These are phyloP conservation scores for Coregonus suidteri DNA, from an alignment of 2,797 vertebrate species.

Conservation along the genomic window DNA sequence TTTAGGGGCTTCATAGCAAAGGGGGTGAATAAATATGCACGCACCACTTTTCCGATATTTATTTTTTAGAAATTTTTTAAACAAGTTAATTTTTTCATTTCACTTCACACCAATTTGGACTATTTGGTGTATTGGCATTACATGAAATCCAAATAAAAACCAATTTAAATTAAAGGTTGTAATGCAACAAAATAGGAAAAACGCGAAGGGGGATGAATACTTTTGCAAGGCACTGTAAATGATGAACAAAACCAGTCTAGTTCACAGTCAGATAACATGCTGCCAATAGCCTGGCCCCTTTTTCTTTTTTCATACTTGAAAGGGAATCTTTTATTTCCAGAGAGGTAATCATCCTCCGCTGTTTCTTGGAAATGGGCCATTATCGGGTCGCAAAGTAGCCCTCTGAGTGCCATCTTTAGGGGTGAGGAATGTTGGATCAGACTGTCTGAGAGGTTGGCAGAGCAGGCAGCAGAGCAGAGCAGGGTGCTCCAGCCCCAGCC, in stretches of 20 bases:
- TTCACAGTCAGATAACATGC: conserved; percentile 14
- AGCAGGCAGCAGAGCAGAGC: conserved; percentile 40
- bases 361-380: conserved; percentile 10
- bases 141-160: no score
- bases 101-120: no score
- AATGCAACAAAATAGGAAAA: no score
- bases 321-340: neutral
- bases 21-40: no score
- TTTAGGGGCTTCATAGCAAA: no score
- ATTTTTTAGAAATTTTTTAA: no score
- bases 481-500: no score
- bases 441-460: conserved; percentile 39
- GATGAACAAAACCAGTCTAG: conserved; percentile 26
- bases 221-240: conserved; percentile 15
- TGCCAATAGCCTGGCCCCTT: conserved; percentile 18
- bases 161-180: no score
- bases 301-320: conserved; percentile 42
- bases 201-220: no score
- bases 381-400: conserved; percentile 27
- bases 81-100: no score
- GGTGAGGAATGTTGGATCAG: conserved; percentile 51
- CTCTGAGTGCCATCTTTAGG: conserved; percentile 47
- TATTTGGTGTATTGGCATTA: no score
- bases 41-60: no score
- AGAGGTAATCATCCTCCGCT: conserved; percentile 30